Base-by-base conservation (phyloP, 2,888 invertebrate genomes). In the Cantharis rufa region DNA sequence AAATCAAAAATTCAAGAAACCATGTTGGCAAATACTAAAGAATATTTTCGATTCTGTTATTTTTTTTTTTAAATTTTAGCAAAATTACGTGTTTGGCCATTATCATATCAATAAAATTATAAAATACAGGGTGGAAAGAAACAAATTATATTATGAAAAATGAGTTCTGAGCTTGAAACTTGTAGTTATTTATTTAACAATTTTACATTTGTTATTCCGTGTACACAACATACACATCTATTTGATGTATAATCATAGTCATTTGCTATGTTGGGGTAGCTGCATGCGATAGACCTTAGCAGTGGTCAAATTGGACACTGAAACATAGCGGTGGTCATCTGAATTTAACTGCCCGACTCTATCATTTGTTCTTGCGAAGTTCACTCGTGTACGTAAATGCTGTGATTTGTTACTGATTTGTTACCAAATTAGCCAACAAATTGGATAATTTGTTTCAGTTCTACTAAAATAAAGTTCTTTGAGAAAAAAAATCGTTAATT, bases 251-350 rank as follows among this genome's bases (percentile, higher is more conserved):
- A 66, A 66, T 66, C 64, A 66, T 66, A 66, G 64, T 21, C 64
- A 66, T 66, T 66, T 66, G 24, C 64, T 66, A 66, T 66, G 21
- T 66, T 62, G 63, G 72, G 61, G 66, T 61, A 69, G 72, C 48
- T 78, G 76, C 70, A 76, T 69, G 74, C 74, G 76, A 78, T 76
- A 62, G 74, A 48, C 74, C 69, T 61, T 72, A 69, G 18, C 61
- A 63, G 76, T 69, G 72, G 15, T 64, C 63, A 63, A 71, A 72
- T 48, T 74, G 78, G 85, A 84, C 85, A 84, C 82, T 85, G 85
- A 86, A 86, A 84, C 85, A 86, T 86, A 83, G 82, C 84, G 77
- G 83, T 80, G 86, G 85, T 86, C 86, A 85, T 84, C 85, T 85
- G 85, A 83, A 84, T 83, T 84, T 84, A 86, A 86, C 86, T 84